phyloP scores from a whole-genome alignment of 2,113 vertebrate species.

The Misgurnus anguillicaudatus region DNA sequence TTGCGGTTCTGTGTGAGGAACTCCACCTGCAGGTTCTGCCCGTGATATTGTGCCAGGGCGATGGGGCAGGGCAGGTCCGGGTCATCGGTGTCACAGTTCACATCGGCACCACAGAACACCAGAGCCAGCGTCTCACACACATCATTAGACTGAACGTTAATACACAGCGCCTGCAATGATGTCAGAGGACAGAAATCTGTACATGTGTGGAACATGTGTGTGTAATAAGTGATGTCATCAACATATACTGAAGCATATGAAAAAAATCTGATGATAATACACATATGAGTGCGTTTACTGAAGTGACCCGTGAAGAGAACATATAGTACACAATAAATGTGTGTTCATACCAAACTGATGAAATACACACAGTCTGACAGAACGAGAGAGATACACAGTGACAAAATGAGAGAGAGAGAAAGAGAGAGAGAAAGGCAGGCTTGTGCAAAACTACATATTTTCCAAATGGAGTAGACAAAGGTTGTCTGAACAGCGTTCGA shows the following conservation, averaged over 20 bases:
- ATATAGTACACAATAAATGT: too few species aligned
- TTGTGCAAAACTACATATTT: neutral
- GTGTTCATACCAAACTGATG: too few species aligned
- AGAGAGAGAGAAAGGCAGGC: neutral
- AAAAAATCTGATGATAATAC: too few species aligned
- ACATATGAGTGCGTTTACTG: too few species aligned
- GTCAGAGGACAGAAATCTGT: neutral
- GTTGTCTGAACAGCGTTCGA: too few species aligned
- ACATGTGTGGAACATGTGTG: constrained; percentile 9
- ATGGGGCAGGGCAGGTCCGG: constrained; percentile 73
- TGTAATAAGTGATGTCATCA: neutral
- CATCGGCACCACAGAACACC: constrained; percentile 90
- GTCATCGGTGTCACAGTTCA: constrained; percentile 82
- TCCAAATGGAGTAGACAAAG: too few species aligned
- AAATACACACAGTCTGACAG: too few species aligned
- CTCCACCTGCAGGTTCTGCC: constrained; percentile 86
- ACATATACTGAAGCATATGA: neutral
- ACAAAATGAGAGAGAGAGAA: neutral
- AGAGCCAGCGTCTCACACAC: constrained; percentile 89
- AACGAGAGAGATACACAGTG: too few species aligned
- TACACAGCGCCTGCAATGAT: constrained; percentile 83
- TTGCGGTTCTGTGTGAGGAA: constrained; percentile 86
- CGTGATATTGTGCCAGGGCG: constrained; percentile 78
- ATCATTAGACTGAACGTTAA: constrained; percentile 86
- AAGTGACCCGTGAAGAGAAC: too few species aligned